Conservation (phyloP, 2,888 invertebrate genomes). For the Diaperis boleti region DNA sequence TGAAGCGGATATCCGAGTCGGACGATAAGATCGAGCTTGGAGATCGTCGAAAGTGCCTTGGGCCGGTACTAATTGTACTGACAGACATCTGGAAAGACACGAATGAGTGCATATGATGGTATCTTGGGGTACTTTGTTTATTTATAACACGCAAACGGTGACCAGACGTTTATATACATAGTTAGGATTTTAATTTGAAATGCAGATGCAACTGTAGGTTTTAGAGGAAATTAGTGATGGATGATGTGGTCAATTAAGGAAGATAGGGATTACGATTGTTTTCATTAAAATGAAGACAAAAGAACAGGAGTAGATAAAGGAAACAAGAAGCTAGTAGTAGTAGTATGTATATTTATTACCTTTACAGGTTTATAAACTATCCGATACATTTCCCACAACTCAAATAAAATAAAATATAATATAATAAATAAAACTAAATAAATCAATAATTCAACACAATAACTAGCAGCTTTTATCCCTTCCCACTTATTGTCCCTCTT, state of each 20-base stretch:
- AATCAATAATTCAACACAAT: no score
- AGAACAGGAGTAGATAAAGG: no score
- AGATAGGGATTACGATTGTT: no score
- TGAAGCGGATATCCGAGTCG: constrained; percentile 91
- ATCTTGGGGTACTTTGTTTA: background rate
- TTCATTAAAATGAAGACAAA: no score
- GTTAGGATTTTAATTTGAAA: constrained; percentile 1
- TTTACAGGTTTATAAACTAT: no score
- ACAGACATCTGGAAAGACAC: constrained; percentile 67
- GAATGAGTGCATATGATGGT: background rate
- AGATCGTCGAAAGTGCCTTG: constrained; percentile 68
- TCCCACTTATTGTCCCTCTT: no score
- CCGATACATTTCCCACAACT: no score
- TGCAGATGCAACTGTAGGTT: constrained; percentile 12
- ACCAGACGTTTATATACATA: constrained; percentile 2
- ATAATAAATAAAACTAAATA: no score
- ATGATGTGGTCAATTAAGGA: background rate
- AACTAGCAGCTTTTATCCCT: no score
- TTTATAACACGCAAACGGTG: background rate
- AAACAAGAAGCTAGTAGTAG: no score
- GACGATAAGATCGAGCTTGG: constrained; percentile 87
- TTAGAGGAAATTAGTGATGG: background rate
- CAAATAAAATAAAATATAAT: no score
- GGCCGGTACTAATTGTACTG: constrained; percentile 65
- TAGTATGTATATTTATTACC: no score